Evolutionary conservation across 1,140 invertebrate genomes (phyloP), one percentile per base, ranked within the genome.

Genomic region (Saccostrea glomerata): DNA sequence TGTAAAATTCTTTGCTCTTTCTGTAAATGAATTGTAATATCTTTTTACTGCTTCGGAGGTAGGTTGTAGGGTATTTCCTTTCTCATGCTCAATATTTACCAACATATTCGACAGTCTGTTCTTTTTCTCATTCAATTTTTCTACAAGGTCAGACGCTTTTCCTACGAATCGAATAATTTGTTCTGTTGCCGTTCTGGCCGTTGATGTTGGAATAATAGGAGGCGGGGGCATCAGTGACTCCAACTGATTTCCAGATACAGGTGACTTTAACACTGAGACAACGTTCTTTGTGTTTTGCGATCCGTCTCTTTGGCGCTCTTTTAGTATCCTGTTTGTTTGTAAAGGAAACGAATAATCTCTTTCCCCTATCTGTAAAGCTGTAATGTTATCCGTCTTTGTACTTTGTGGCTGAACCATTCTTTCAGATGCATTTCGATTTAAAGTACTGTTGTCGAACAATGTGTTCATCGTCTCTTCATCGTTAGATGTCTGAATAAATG

Each of bases 51-150:
- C 15, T 20, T 63, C 58, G 17, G 15, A 63, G 6, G 15, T 63
- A 30, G 70, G 70, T 30, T 77, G 23, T 30, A 77, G 13, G 3
- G 70, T 36, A 30, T 77, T 77, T 77, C 70, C 70, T 13, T 30
- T 30, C 25, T 30, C 13, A 77, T 77, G 70, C 30, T 36, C 70
- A 23, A 36, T 77, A 25, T 30, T 77, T 77, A 11, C 12, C 70
- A 77, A 4, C 70, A 77, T 15, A 77, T 77, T 25, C 30, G 15
- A 11, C 23, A 77, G 4, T 30, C 30, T 36, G 2, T 77, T 9
- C 58, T 63, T 63, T 77, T 77, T 77, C 25, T 25, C 25, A 77
- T 77, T 77, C 3, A 77, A 13, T 77, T 77, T 77, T 36, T 77
- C 25, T 6, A 77, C 30, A 36, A 77, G 70, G 30, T 77, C 70